Evolutionary conservation across 2,797 vertebrate genomes (phyloP).

Genomic region (Pangasius sanitwongsei): DNA sequence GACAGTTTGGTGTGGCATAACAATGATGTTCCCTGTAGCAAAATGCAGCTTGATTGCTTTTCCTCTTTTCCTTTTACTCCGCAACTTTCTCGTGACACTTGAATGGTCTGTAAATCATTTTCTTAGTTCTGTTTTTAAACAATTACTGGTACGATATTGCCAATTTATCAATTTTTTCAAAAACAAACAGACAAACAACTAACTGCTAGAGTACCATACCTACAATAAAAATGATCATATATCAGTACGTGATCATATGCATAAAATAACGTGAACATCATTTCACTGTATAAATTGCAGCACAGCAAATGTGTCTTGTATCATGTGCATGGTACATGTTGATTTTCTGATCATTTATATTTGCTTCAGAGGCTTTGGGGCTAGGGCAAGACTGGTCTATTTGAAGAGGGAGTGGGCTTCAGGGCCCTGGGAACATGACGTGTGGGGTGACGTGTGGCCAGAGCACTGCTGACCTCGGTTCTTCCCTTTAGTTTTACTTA

Average conservation of each 20-base stretch:
- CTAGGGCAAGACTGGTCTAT: constrained; percentile 3
- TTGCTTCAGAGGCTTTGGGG: constrained; percentile 32
- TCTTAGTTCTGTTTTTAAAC: not conserved
- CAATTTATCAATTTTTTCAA: not conserved
- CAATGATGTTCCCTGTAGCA: not conserved
- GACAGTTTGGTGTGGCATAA: not conserved
- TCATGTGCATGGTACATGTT: not conserved
- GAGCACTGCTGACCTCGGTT: not conserved
- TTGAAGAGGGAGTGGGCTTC: constrained; percentile 29
- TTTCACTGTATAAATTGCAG: not conserved
- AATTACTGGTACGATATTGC: not conserved
- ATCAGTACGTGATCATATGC: not conserved
- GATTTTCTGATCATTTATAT: not conserved
- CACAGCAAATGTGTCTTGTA: not conserved
- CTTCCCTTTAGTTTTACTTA: not conserved
- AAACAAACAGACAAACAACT: not conserved
- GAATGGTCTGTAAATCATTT: not conserved
- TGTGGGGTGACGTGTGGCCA: not conserved
- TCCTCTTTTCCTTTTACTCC: not conserved
- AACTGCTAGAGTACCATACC: not conserved
- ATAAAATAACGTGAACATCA: not conserved
- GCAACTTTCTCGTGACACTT: not conserved
- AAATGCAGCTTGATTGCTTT: not conserved
- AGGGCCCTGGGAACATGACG: not conserved
- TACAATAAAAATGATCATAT: not conserved